Evolutionary conservation across 2,797 vertebrate species (phyloP), one percentile per base, ranked within the genome.

Genomic region (Smutsia temminckii): DNA sequence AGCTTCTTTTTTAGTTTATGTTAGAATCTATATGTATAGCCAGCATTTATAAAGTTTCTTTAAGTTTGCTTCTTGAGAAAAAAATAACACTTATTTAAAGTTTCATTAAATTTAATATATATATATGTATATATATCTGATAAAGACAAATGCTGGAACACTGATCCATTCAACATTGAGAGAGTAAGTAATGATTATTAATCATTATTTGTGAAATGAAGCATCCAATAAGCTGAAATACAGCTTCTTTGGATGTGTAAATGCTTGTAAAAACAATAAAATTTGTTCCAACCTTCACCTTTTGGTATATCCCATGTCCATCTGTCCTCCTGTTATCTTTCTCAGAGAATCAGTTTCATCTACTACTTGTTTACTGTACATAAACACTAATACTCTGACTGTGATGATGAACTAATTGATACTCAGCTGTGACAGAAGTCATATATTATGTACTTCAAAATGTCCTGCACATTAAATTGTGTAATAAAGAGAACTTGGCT

Each of bases 171-270:
- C 72, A 92, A 95, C 21, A 86, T 20, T 92, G 79, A 97, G 32
- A 96, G 59, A 97, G 94, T 64, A 37, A 59, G 66, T 89, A 66
- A 64, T 86, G 90, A 96, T 93, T 63, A 86, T 77, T 89, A 89
- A 69, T 84, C 94, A 91, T 74, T 93, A 34, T 92, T 97, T 97
- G 57, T 96, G 61, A 95, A 75, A 95, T 97, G 68, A 25, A 93
- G 37, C 72, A 85, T 72, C 8, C 77, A 57, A 34, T 83, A 87
- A 83, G 59, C 37, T 88, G 64, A 20, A n/a, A 91, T 77, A 92
- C n/a, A 53, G 12, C 34, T 91, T 71, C 14, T 97, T 97, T 95
- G 92, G 66, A 96, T 49, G 63, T 95, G 14, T 84, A 83, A 46
- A 68, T 95, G 20, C 16, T 85, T 94, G 78, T 55, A 93, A 71